Evolutionary conservation across 2,113 vertebrate species (phyloP).

Genomic region (Ctenomys sociabilis): DNA sequence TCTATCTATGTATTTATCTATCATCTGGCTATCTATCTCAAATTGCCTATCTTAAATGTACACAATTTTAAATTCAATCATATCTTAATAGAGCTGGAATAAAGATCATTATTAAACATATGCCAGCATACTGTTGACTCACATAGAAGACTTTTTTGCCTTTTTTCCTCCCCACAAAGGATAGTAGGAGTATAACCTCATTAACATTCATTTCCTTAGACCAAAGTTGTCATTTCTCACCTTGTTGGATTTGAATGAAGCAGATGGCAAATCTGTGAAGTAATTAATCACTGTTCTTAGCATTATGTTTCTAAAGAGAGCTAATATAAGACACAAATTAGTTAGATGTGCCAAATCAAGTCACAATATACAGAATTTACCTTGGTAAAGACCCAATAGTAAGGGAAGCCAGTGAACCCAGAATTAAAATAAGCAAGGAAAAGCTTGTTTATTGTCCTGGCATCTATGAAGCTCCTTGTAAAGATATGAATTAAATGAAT

Average conservation of each 20-base stretch:
- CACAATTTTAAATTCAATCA: background rate
- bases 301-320: conserved; percentile 59
- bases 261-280: conserved; percentile 67
- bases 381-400: conserved; percentile 6
- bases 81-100: background rate
- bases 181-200: background rate
- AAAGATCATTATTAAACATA: background rate
- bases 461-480: conserved; percentile 33
- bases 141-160: background rate
- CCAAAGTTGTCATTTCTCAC: conserved; percentile 66
- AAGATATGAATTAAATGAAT: conserved; percentile 26
- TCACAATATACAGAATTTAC: background rate
- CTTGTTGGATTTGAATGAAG: conserved; percentile 57
- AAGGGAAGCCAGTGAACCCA: background rate
- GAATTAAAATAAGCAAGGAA: background rate
- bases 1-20: too few relatives aligned
- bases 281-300: conserved; percentile 64
- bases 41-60: background rate
- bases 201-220: conserved; percentile 61
- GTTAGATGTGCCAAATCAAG: background rate
- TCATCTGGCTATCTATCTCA: too few relatives aligned
- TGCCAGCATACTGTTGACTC: fast-evolving
- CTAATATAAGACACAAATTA: conserved; percentile 13
- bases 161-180: conserved; percentile 16
- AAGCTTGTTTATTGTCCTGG: conserved; percentile 33